Conservation (phyloP, 2,113 vertebrate genomes). For the Catharus bicknelli region DNA sequence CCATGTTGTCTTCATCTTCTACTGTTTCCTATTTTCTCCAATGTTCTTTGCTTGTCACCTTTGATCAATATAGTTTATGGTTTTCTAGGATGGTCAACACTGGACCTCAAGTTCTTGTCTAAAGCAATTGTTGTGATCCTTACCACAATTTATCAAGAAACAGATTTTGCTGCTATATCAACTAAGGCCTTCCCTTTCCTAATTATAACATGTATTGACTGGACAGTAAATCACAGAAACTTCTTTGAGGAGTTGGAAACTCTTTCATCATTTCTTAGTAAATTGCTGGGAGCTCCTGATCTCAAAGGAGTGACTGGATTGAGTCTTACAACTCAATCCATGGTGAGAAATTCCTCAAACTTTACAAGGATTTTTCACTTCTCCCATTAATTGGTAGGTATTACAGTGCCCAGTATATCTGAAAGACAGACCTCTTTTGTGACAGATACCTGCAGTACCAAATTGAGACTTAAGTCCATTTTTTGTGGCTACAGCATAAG, state of each 20-base stretch:
- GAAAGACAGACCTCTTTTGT: not conserved
- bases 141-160: accelerated
- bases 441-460: not conserved
- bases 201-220: not conserved
- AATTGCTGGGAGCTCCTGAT: not conserved
- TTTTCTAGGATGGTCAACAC: accelerated
- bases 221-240: not conserved
- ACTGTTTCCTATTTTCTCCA: not conserved
- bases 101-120: not conserved
- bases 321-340: not conserved
- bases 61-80: not conserved
- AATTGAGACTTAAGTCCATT: not conserved
- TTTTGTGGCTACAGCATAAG: not conserved
- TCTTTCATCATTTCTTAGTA: not conserved
- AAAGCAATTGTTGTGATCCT: not conserved
- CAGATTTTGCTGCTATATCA: not conserved
- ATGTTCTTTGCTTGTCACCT: not conserved
- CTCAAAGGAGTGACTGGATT: not conserved
- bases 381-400: not conserved
- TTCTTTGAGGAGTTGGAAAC: not conserved
- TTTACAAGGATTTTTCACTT: not conserved
- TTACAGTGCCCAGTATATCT: not conserved
- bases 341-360: not conserved
- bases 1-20: not conserved
- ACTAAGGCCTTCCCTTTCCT: not conserved